These are phyloP conservation scores for Trichonephila clavata DNA, from an alignment of 1,140 invertebrate species.

Conservation along the genomic window DNA sequence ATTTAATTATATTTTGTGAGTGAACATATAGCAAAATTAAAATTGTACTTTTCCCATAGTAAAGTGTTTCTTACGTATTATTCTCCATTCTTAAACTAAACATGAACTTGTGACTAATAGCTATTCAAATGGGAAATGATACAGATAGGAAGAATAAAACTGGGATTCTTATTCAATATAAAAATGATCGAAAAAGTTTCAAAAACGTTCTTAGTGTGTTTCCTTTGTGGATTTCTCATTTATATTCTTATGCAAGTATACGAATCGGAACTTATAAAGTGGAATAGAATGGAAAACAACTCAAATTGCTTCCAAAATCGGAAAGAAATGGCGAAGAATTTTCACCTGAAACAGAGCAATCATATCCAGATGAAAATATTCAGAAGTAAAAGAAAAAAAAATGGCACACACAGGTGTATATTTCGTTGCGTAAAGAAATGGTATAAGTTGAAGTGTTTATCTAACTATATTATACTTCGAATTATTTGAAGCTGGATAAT, in stretches of 20 bases:
- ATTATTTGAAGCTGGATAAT: not conserved
- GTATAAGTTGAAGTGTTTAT: not conserved
- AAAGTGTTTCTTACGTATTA: too few species aligned
- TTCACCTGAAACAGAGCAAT: slow-evolving; percentile 42
- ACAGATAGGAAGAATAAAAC: not conserved
- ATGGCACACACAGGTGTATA: not conserved
- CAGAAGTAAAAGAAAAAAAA: not conserved
- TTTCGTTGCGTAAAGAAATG: not conserved
- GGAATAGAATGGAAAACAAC: slow-evolving; percentile 52
- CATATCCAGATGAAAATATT: slow-evolving; percentile 38
- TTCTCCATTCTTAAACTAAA: too few species aligned
- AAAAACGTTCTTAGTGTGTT: not conserved
- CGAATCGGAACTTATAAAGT: slow-evolving; percentile 1
- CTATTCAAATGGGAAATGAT: slow-evolving; percentile 19
- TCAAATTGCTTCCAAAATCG: slow-evolving; percentile 37
- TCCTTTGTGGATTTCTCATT: slow-evolving; percentile 35
- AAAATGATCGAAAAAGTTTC: slow-evolving; percentile 46
- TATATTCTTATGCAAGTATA: slow-evolving; percentile 39
- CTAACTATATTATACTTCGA: not conserved
- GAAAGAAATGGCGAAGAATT: slow-evolving; percentile 46
- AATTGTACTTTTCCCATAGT: too few species aligned
- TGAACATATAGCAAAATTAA: too few species aligned
- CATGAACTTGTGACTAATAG: not conserved
- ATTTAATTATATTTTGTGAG: too few species aligned
- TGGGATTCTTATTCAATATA: slow-evolving; percentile 24